Evolutionary conservation across 1,140 invertebrate genomes (phyloP).

Genomic region (Hycleus phaleratus): DNA sequence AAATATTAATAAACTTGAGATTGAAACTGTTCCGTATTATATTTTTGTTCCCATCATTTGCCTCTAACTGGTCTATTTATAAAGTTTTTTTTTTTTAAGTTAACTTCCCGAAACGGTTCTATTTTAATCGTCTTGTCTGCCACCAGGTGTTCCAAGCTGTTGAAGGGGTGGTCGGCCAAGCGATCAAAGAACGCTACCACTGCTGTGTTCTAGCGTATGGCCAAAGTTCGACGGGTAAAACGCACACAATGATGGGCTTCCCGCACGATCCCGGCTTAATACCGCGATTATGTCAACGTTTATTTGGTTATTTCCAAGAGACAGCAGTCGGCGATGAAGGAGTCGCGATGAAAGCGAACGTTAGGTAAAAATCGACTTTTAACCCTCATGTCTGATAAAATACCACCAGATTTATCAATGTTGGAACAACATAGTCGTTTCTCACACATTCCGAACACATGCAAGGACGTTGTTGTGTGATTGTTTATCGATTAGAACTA

Average conservation of each 20-base stretch:
- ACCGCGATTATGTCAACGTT: conserved; percentile 41
- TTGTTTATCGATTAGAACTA: conserved; percentile 18
- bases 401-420: not conserved
- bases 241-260: conserved; percentile 67
- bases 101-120: no score
- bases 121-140: no score
- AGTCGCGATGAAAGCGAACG: conserved; percentile 20
- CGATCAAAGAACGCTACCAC: conserved; percentile 49
- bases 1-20: no score
- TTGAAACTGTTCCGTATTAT: no score
- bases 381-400: not conserved
- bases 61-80: no score
- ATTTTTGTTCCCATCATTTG: no score
- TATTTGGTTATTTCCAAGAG: conserved; percentile 37
- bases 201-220: conserved; percentile 67
- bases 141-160: conserved; percentile 57
- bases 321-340: conserved; percentile 27
- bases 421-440: not conserved
- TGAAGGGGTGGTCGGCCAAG: conserved; percentile 54
- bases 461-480: conserved; percentile 11
- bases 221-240: conserved; percentile 74
- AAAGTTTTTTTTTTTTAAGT: no score
- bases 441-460: conserved; percentile 14
- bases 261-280: conserved; percentile 49
- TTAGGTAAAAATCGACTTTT: conserved; percentile 27